These are phyloP conservation scores for Channallabes apus DNA, from an alignment of 2,797 vertebrate genomes.

Conservation along the genomic window DNA sequence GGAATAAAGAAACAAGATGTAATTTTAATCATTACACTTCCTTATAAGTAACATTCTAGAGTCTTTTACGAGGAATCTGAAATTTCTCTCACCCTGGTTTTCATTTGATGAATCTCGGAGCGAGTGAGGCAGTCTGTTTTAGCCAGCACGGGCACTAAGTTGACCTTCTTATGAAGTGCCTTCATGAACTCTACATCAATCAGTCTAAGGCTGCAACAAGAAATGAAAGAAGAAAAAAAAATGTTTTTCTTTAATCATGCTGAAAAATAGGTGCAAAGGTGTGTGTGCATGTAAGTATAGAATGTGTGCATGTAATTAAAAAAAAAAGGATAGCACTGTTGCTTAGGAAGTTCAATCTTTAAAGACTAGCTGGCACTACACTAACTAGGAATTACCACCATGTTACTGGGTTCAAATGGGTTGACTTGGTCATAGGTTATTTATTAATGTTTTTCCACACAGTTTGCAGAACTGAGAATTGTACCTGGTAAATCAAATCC, in stretches of 20 bases:
- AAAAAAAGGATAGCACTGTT: not conserved
- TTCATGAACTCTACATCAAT: slow-evolving; percentile 82
- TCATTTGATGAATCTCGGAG: slow-evolving; percentile 72
- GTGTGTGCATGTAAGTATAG: not conserved
- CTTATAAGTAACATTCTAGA: not conserved
- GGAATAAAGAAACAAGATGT: not conserved
- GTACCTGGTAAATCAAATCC: not conserved
- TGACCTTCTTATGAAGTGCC: slow-evolving; percentile 81
- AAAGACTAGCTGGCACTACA: not conserved
- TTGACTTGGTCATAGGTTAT: not conserved
- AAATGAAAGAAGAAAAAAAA: not conserved
- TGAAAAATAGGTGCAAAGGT: not conserved
- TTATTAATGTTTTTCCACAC: not conserved
- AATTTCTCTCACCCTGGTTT: slow-evolving; percentile 62
- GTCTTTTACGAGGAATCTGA: not conserved
- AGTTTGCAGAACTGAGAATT: not conserved
- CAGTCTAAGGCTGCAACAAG: slow-evolving; percentile 63
- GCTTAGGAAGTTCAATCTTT: not conserved
- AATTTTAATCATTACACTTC: not conserved
- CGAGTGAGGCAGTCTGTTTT: slow-evolving; percentile 82
- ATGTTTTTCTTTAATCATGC: not conserved
- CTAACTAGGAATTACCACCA: not conserved
- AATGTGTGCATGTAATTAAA: not conserved
- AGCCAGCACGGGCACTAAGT: slow-evolving; percentile 80
- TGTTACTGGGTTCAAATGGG: not conserved